These are phyloP conservation scores for Sturnira hondurensis DNA, from an alignment of 2,113 vertebrate genomes.

Conservation along the genomic window DNA sequence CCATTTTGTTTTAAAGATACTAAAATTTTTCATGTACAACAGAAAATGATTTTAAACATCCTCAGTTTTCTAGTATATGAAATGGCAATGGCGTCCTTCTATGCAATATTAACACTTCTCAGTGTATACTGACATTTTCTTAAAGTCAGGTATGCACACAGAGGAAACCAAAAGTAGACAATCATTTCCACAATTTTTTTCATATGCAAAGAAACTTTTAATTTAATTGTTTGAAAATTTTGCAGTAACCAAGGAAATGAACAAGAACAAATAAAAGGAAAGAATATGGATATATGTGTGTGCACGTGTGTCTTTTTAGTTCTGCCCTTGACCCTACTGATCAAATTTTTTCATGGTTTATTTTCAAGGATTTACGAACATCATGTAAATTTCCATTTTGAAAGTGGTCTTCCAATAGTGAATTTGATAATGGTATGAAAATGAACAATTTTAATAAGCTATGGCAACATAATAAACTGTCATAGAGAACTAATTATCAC, in stretches of 20 bases:
- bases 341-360: slow-evolving; percentile 1
- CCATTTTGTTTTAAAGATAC: not conserved
- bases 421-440: slow-evolving; percentile 77
- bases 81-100: not conserved
- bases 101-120: not conserved
- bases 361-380: slow-evolving; percentile 53
- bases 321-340: not conserved
- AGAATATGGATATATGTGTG: not conserved
- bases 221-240: not conserved
- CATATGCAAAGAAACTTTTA: not conserved
- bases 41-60: not conserved
- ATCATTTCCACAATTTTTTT: not conserved
- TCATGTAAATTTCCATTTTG: slow-evolving; percentile 65
- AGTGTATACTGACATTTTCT: not conserved
- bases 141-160: not conserved
- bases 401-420: slow-evolving; percentile 50
- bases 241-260: not conserved
- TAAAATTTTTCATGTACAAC: not conserved
- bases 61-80: not conserved
- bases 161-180: not conserved
- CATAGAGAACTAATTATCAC: slow-evolving; percentile 79
- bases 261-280: not conserved
- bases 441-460: slow-evolving; percentile 77
- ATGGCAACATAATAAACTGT: slow-evolving; percentile 76
- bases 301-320: not conserved